Evolutionary conservation across 2,797 vertebrate genomes (phyloP), one percentile per base, ranked within the genome.

Genomic region (Sitta carolinensis): DNA sequence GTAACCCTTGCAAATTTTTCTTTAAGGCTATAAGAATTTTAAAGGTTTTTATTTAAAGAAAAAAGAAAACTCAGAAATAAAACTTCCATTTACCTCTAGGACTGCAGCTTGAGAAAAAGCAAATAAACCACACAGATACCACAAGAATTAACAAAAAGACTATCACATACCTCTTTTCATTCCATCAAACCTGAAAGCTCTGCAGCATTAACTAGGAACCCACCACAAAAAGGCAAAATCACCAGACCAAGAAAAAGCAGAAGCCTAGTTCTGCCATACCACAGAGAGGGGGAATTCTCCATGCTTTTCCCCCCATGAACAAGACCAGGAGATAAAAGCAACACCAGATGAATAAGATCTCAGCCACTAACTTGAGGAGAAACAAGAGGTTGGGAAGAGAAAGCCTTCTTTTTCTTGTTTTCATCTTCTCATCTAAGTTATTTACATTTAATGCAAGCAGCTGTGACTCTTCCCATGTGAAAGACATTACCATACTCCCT

Each of bases 301-400:
- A 15, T 13, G 12, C 16, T 45, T 54, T 55, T 18, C 20, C 7
- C 14, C 2, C 13, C 7, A 21, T 13, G 20, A 62, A 27, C 6
- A 87, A 48, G 1, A 34, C 11, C 4, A n/a, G 5, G 29, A 45
- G 3, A 34, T 13, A n/a, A 20, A 50, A 84, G 9, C 20, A 84
- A 25, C 11, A 84, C 8, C 40, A 66, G 13, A 27, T 87, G 68
- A 83, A 20, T 38, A 42, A 14, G 2, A 74, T 52, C 36, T n/a
- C 36, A 83, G 8, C 6, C 36, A 34, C 8, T 27, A 47, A 76
- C 61, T 1, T 27, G 9, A 9, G 14, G 15, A 69, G 30, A 84
- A 90, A 62, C 10, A 45, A 52, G 4, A 5, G 8, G 5, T 2
- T 2, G 4, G 6, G 18, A 7, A 29, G 7, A 43, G 1, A 34